Conservation (phyloP, 2,113 vertebrate genomes). For the Aptenodytes patagonicus region DNA sequence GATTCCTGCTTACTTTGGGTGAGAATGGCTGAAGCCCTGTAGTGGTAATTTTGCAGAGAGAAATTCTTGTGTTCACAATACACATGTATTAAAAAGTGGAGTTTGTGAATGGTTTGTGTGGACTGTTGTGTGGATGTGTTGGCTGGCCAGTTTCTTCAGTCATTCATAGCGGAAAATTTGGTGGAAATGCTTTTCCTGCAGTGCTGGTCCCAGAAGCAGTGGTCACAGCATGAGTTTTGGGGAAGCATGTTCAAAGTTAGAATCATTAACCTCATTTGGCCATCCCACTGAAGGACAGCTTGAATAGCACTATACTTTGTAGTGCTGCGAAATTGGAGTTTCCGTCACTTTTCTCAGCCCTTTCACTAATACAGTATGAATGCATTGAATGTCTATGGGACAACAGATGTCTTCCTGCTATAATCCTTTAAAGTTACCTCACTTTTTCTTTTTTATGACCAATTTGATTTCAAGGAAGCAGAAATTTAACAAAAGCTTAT, state of each 20-base stretch:
- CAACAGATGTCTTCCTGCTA: not conserved
- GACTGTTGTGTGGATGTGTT: not conserved
- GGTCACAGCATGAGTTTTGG: not conserved
- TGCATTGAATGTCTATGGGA: not conserved
- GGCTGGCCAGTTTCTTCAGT: not conserved
- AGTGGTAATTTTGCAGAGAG: not conserved
- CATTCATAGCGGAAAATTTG: not conserved
- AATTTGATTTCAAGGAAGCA: constrained; percentile 40
- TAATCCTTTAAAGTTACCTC: constrained; percentile 9
- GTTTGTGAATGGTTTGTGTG: not conserved
- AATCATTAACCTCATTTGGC: not conserved
- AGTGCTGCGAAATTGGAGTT: not conserved
- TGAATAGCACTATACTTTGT: not conserved
- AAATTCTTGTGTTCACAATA: not conserved
- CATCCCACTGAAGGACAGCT: not conserved
- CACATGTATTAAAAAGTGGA: not conserved
- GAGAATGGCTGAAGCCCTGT: not conserved
- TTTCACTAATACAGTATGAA: not conserved
- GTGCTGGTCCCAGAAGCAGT: not conserved
- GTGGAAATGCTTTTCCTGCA: not conserved
- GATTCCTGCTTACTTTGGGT: not conserved
- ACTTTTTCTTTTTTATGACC: constrained; percentile 12
- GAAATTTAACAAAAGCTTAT: constrained; percentile 20
- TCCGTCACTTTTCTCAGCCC: not conserved
- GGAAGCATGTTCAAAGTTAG: not conserved